phyloP scores from a whole-genome alignment of 2,113 vertebrate genomes.

The Laticauda laticaudata region DNA sequence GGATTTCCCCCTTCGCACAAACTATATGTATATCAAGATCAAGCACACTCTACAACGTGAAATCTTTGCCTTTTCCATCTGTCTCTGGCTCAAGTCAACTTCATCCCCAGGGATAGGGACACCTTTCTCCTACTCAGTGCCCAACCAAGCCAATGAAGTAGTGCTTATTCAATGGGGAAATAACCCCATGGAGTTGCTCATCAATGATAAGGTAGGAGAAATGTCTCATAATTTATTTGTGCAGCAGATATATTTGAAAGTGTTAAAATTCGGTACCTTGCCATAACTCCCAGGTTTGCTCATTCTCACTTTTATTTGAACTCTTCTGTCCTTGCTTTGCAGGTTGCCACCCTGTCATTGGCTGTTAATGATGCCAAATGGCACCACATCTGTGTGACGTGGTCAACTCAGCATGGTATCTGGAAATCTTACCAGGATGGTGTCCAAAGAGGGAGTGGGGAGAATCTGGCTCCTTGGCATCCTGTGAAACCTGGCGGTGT shows the following conservation, averaged over 20 bases:
- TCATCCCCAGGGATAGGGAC: slow-evolving; percentile 92
- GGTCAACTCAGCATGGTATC: slow-evolving; percentile 77
- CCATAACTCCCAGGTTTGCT: neutral
- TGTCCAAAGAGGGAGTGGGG: slow-evolving; percentile 74
- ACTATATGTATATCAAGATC: slow-evolving; percentile 98
- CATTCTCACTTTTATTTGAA: neutral
- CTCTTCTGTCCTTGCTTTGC: neutral
- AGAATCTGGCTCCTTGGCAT: slow-evolving; percentile 79
- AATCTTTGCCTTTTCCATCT: slow-evolving; percentile 95
- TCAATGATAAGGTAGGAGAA: slow-evolving; percentile 89
- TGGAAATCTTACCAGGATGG: slow-evolving; percentile 83
- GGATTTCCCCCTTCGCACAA: slow-evolving; percentile 87
- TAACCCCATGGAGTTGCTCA: slow-evolving; percentile 96
- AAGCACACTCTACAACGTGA: slow-evolving; percentile 87
- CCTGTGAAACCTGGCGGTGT: slow-evolving; percentile 80
- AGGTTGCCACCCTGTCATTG: slow-evolving; percentile 74
- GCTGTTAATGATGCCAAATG: slow-evolving; percentile 77
- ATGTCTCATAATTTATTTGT: neutral
- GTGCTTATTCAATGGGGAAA: slow-evolving; percentile 96
- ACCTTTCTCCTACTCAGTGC: slow-evolving; percentile 92
- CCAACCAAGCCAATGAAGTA: slow-evolving; percentile 91
- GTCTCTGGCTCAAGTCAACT: slow-evolving; percentile 95
- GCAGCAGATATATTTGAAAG: neutral
- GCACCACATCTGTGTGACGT: slow-evolving; percentile 81
- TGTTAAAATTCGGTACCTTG: neutral